A percentile compares a stretch with the other conserved stretches of the same genome.
Evolutionary conservation across 37 sponge, comb jelly and placozoan species (phyloP).

Genomic region (Corticium candelabrum): DNA sequence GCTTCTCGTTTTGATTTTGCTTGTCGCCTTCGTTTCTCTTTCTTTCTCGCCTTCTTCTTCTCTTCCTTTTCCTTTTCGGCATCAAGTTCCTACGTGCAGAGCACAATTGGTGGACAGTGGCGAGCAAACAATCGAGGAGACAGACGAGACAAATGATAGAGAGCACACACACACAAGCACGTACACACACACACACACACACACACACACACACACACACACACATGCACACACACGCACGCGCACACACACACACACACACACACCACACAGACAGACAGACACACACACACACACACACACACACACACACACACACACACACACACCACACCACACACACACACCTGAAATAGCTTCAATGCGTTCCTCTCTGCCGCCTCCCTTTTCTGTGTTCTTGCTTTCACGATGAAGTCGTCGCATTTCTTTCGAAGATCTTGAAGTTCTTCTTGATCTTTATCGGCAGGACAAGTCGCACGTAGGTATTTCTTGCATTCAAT

Average conservation of each 20-base stretch:
- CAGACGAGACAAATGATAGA: no score
- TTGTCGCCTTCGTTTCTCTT: neutral
- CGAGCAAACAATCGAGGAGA: no score
- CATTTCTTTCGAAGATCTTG: conserved; percentile 69
- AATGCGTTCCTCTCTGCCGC: neutral
- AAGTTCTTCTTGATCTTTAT: conserved; percentile 42
- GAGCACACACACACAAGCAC: neutral
- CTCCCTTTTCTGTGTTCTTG: neutral
- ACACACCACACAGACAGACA: no score
- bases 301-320: neutral
- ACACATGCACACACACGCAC: conserved; percentile 23
- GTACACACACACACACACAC: neutral
- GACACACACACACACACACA: conserved; percentile 13
- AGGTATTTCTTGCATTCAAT: conserved; percentile 91
- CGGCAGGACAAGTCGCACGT: conserved; percentile 56
- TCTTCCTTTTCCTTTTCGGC: neutral
- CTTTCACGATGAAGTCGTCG: conserved; percentile 62
- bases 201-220: conserved; percentile 18
- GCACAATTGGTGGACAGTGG: no score
- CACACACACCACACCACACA: neutral
- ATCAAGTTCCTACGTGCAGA: neutral
- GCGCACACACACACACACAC: conserved; percentile 7
- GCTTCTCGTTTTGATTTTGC: no score
- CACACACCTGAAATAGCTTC: conserved; percentile 3
- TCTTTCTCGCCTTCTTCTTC: neutral